Base-by-base conservation (phyloP, 2,797 vertebrate genomes). In the Garrulus glandarius region DNA sequence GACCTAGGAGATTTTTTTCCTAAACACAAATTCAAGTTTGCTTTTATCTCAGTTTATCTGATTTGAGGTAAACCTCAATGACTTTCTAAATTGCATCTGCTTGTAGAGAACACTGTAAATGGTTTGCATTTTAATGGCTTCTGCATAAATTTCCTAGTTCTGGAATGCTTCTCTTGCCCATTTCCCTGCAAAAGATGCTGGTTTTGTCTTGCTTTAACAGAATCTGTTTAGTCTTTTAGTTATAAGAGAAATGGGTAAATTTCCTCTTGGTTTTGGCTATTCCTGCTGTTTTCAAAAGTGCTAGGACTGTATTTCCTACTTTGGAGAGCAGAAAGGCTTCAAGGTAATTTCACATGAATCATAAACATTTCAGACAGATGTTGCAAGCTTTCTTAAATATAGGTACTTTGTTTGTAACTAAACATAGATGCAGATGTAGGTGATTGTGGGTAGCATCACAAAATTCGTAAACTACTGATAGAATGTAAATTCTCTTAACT, bases 31-130 rank as follows among this genome's bases (percentile, higher is more conserved):
- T 60, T 77, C 32, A 70, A 3, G 1, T n/a, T 92, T 81, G 26
- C 22, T 93, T 92, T 96, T 74, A 77, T 88, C 75, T 49, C 23
- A 15, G 13, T 50, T 92, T 59, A 76, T 90, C 67, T 93, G 80
- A 78, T 81, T 59, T 79, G 70, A 91, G 70, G 67, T 88, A 65
- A 84, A 55, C 55, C 59, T 92, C 59, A 76, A 18, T 47, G 34
- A 36, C 24, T 81, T 47, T 37, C 2, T 61, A 3, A 89, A 61
- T 15, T 87, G 55, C 61, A 47, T 22, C 46, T 84, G 1, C 0
- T 49, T 68, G 20, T 46, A 61, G 37, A 24, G 46, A 90, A 8
- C 9, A 3, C 34, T 63, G 30, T 26, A 56, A 39, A 21, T 53
- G 18, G 11, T 52, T 93, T 76, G 36, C 11, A 19, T 92, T 61